These are phyloP conservation scores for Sula dactylatra DNA, from an alignment of 2,113 vertebrate species.

Conservation along the genomic window DNA sequence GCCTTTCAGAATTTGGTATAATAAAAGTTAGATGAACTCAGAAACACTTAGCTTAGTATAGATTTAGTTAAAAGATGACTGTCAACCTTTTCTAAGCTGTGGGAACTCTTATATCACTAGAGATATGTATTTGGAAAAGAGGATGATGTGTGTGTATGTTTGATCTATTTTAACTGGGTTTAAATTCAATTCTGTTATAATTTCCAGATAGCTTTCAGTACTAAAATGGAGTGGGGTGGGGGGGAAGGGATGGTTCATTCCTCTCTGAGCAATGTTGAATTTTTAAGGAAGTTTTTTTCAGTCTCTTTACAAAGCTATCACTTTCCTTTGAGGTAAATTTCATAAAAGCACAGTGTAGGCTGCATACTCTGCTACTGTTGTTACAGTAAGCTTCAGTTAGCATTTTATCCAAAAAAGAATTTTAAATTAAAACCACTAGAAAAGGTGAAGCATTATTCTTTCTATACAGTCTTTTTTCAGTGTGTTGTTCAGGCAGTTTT, in stretches of 20 bases:
- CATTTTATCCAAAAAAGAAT: not conserved
- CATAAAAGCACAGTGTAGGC: not conserved
- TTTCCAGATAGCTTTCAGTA: not conserved
- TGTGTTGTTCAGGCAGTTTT: not conserved
- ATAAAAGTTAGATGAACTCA: not conserved
- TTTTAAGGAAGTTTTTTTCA: not conserved
- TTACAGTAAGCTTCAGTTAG: not conserved
- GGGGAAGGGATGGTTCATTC: not conserved
- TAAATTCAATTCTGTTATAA: not conserved
- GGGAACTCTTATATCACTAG: not conserved
- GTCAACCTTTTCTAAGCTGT: not conserved
- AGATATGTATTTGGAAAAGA: not conserved
- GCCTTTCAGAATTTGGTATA: not conserved
- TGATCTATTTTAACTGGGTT: not conserved
- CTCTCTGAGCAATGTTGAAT: not conserved
- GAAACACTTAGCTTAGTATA: not conserved
- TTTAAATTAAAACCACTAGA: not conserved
- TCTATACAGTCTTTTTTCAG: not conserved
- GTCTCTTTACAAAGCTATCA: not conserved
- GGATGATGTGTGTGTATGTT: not conserved
- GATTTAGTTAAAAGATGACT: not conserved
- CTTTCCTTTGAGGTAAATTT: not conserved
- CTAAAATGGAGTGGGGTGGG: not conserved
- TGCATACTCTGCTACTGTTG: not conserved
- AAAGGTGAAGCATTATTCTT: not conserved